Percentiles rank a stretch among this genome's conserved stretches.
phyloP scores from a whole-genome alignment of 2,888 invertebrate species.

The Cyclophora punctaria region DNA sequence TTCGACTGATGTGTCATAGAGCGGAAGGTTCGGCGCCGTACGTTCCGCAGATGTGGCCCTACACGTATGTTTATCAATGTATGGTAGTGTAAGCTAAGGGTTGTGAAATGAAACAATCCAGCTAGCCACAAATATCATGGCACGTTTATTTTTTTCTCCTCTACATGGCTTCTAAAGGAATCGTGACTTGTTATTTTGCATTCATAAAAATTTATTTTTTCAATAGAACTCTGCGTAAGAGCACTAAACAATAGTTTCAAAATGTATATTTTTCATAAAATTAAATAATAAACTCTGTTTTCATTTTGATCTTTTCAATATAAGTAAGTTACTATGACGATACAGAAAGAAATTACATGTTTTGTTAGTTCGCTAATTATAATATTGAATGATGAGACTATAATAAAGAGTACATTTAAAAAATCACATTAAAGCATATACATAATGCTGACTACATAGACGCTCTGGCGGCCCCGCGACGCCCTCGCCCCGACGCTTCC shows the following conservation, averaged over 20 bases:
- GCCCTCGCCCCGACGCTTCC: slow-evolving; percentile 19
- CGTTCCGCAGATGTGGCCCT: too few relatives aligned
- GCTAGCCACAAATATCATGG: slow-evolving; percentile 75
- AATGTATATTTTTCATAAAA: slow-evolving; percentile 72
- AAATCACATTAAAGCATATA: slow-evolving; percentile 77
- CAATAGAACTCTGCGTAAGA: slow-evolving; percentile 63
- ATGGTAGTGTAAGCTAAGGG: slow-evolving; percentile 7
- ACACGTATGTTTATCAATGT: too few relatives aligned
- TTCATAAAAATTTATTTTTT: slow-evolving; percentile 68
- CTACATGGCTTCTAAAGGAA: slow-evolving; percentile 77
- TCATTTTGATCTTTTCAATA: slow-evolving; percentile 57
- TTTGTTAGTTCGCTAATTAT: slow-evolving; percentile 74
- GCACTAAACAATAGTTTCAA: slow-evolving; percentile 68
- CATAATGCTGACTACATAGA: slow-evolving; percentile 76
- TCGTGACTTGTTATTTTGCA: slow-evolving; percentile 75
- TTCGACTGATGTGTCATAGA: too few relatives aligned
- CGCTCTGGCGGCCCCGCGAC: slow-evolving; percentile 64
- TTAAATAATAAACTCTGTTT: slow-evolving; percentile 73
- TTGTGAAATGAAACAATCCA: slow-evolving; percentile 43
- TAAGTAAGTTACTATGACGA: slow-evolving; percentile 55
- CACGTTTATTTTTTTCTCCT: slow-evolving; percentile 77
- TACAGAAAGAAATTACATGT: slow-evolving; percentile 66
- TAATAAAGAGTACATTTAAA: slow-evolving; percentile 75
- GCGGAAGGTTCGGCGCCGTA: too few relatives aligned
- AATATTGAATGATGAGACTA: slow-evolving; percentile 71